Percentiles rank a stretch among this genome's conserved stretches.
Evolutionary conservation across 2,797 vertebrate genomes (phyloP).

Genomic region (Anguilla pacifica): DNA sequence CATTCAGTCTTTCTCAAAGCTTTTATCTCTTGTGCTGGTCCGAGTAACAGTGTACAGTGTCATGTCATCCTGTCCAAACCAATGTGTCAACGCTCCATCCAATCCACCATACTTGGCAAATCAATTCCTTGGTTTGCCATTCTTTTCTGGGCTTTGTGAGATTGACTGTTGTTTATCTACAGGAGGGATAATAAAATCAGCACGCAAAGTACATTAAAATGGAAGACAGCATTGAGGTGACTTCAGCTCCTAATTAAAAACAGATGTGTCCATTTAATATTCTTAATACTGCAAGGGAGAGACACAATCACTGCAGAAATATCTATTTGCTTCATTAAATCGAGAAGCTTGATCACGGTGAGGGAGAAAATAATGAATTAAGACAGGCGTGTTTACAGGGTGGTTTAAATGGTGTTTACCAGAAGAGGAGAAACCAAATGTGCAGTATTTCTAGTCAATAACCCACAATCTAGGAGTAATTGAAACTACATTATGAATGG

Average conservation of each 20-base stretch:
- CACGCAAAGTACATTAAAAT: conserved; percentile 74
- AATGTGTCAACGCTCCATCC: background rate
- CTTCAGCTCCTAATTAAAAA: conserved; percentile 84
- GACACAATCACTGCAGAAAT: conserved; percentile 81
- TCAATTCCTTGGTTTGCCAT: conserved; percentile 38
- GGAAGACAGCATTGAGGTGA: conserved; percentile 80
- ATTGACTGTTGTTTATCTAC: conserved; percentile 59
- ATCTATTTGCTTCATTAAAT: conserved; percentile 84
- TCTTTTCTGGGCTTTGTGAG: conserved; percentile 56
- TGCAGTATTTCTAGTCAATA: conserved; percentile 34
- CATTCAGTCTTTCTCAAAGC: background rate
- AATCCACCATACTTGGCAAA: conserved; percentile 4
- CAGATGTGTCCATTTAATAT: conserved; percentile 87
- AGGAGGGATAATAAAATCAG: conserved; percentile 68
- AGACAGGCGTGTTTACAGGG: conserved; percentile 80
- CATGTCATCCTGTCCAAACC: background rate
- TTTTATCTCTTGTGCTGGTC: background rate
- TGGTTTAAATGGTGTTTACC: conserved; percentile 74
- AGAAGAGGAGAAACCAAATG: conserved; percentile 52
- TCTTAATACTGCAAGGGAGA: conserved; percentile 84
- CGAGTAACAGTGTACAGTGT: background rate
- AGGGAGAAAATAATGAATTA: conserved; percentile 79
- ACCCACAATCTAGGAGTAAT: conserved; percentile 34
- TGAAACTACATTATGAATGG: conserved; percentile 43
- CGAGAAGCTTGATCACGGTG: conserved; percentile 78